Evolutionary conservation across 2,113 vertebrate species (phyloP).

Genomic region (Antigone vipio): DNA sequence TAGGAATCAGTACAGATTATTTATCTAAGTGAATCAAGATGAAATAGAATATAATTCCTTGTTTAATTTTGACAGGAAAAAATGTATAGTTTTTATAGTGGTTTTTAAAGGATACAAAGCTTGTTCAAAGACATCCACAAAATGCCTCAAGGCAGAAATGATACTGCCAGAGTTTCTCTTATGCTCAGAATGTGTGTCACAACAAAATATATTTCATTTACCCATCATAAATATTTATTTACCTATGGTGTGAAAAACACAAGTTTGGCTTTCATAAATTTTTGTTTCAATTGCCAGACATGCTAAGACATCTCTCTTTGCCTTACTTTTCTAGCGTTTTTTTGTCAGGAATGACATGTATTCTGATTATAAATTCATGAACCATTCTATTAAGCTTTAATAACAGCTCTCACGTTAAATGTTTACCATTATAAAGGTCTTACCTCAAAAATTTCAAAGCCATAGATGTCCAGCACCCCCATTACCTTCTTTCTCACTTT

Average conservation of each 20-base stretch:
- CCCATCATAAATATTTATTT: neutral
- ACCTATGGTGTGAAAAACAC: neutral
- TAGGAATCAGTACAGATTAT: neutral
- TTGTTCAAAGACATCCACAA: neutral
- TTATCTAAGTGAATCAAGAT: neutral
- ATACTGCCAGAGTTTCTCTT: neutral
- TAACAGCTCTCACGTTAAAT: neutral
- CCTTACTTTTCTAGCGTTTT: neutral
- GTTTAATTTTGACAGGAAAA: neutral
- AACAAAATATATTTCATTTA: neutral
- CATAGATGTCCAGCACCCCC: constrained; percentile 98
- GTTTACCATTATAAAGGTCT: constrained; percentile 25
- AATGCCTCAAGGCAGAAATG: neutral
- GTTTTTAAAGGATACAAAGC: neutral
- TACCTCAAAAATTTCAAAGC: constrained; percentile 99
- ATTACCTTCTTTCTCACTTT: constrained; percentile 98
- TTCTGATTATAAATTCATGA: neutral
- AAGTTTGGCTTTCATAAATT: neutral
- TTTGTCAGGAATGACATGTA: neutral
- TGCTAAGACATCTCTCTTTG: neutral
- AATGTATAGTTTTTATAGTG: neutral
- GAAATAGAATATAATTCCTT: neutral
- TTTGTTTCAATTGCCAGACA: neutral
- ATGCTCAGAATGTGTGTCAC: neutral
- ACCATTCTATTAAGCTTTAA: neutral